Conservation (phyloP, 2,113 vertebrate species). For the Grus americana region DNA sequence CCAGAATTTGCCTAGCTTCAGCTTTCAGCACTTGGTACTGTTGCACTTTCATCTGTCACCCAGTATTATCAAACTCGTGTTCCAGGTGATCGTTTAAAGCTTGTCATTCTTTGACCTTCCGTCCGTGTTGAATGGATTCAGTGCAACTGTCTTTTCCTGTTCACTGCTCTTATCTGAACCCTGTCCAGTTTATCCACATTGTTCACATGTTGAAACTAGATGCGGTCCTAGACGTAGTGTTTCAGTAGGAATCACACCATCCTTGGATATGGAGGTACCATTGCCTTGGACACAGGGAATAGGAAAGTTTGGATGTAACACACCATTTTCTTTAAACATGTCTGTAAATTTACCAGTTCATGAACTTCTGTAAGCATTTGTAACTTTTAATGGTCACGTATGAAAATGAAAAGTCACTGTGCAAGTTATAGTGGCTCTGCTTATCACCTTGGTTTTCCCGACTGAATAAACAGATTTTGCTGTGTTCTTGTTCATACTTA, state of each 20-base stretch:
- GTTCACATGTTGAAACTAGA: rapidly evolving
- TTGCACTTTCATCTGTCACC: neutral
- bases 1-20: neutral
- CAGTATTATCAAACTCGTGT: neutral
- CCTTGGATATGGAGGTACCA: neutral
- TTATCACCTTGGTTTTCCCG: neutral
- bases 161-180: neutral
- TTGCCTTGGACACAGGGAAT: neutral
- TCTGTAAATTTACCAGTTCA: neutral
- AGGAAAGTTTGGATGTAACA: neutral
- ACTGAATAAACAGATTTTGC: neutral
- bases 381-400: neutral
- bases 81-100: neutral
- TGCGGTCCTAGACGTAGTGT: rapidly evolving
- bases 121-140: neutral
- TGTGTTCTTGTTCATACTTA: neutral
- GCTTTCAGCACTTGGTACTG: neutral
- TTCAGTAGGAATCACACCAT: neutral
- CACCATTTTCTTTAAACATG: rapidly evolving
- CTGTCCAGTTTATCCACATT: neutral
- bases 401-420: neutral
- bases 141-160: neutral
- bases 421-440: neutral
- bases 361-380: neutral
- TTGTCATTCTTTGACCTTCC: neutral